These are phyloP conservation scores for Erpetoichthys calabaricus DNA, from an alignment of 2,797 vertebrate genomes.

Conservation along the genomic window DNA sequence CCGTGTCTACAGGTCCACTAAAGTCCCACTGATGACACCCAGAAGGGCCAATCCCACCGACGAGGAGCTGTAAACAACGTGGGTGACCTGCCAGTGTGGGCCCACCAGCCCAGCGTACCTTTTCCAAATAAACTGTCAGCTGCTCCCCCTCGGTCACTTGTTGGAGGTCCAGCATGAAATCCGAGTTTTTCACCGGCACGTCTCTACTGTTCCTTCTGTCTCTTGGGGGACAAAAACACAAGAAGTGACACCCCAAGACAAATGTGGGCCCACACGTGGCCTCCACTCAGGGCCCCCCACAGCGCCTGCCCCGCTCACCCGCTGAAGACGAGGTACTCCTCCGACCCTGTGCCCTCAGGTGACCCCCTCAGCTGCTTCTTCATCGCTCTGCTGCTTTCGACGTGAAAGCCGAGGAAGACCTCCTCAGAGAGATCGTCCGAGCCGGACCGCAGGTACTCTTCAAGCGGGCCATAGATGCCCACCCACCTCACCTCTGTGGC, in stretches of 20 bases:
- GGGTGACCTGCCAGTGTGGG: neutral
- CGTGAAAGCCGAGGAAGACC: constrained; percentile 42
- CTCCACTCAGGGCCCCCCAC: neutral
- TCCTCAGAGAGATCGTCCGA: constrained; percentile 40
- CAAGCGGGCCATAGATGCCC: constrained; percentile 41
- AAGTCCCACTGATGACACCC: neutral
- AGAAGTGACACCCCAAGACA: too few species aligned
- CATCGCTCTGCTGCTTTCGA: constrained; percentile 25
- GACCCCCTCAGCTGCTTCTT: neutral
- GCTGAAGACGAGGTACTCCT: constrained; percentile 36
- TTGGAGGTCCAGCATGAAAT: constrained; percentile 33
- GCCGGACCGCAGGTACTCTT: constrained; percentile 35
- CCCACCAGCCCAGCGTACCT: constrained; percentile 28
- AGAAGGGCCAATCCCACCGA: neutral
- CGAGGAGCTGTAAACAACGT: too few species aligned
- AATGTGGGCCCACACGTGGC: neutral
- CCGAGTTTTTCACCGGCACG: constrained; percentile 20
- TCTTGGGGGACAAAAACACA: constrained; percentile 19
- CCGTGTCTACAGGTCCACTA: neutral
- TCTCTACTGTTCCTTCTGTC: constrained; percentile 15
- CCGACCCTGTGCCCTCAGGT: constrained; percentile 15
- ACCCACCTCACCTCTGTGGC: constrained; percentile 45
- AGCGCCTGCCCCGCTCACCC: constrained; percentile 26
- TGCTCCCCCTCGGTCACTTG: constrained; percentile 16
- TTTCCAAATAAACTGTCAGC: constrained; percentile 31